phyloP scores from a whole-genome alignment of 2,888 invertebrate genomes.

The Unio delphinus region DNA sequence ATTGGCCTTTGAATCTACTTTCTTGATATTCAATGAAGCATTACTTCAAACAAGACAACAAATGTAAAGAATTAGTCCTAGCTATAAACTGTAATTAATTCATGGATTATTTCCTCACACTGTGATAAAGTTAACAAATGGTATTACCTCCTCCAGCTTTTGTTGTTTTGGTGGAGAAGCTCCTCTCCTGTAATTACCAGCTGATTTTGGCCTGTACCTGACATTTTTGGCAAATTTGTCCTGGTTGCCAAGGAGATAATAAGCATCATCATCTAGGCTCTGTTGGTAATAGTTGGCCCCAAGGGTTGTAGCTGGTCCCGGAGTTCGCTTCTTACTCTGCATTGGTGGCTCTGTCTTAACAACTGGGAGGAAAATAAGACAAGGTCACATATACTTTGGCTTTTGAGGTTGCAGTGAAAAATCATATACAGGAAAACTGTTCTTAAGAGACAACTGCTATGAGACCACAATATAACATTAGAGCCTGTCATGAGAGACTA shows the following conservation, averaged over 20 bases:
- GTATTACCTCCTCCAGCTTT: constrained; percentile 28
- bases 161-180: constrained; percentile 52
- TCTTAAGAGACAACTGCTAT: too few relatives aligned
- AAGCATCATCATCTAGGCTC: constrained; percentile 42
- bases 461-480: too few relatives aligned
- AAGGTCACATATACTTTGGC: too few relatives aligned
- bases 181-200: constrained; percentile 21
- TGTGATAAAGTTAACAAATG: not conserved
- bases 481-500: too few relatives aligned
- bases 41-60: too few relatives aligned
- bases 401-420: too few relatives aligned
- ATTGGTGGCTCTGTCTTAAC: constrained; percentile 59
- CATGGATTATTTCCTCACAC: too few relatives aligned
- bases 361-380: constrained; percentile 18
- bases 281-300: constrained; percentile 47
- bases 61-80: too few relatives aligned
- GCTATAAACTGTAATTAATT: too few relatives aligned
- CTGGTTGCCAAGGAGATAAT: constrained; percentile 65
- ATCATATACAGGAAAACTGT: too few relatives aligned
- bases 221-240: constrained; percentile 65
- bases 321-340: constrained; percentile 61
- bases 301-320: constrained; percentile 49
- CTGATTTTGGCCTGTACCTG: constrained; percentile 46
- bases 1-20: too few relatives aligned
- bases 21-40: too few relatives aligned